phyloP scores from a whole-genome alignment of 1,140 invertebrate genomes.

The Olivierus martensii region DNA sequence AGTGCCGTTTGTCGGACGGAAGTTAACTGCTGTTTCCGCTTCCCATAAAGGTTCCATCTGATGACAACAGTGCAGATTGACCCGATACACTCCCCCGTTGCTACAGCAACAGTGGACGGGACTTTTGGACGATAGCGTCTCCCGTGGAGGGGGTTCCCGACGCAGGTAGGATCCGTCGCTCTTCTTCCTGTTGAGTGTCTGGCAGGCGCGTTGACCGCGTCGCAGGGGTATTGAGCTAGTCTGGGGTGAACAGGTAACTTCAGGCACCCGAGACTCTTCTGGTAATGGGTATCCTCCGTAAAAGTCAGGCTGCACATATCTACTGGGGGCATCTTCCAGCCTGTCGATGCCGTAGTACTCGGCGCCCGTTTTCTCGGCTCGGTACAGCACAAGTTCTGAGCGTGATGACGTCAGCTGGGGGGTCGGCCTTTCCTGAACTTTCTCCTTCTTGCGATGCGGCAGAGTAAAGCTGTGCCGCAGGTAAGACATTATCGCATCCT shows the following conservation, averaged over 20 bases:
- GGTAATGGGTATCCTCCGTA: conserved; percentile 14
- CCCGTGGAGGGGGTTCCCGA: not conserved
- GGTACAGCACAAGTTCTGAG: conserved; percentile 10
- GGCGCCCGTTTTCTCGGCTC: not conserved
- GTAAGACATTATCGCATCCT: conserved; percentile 14
- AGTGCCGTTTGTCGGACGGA: conserved; percentile 9
- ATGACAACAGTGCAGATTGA: conserved; percentile 14
- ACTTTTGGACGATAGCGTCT: not conserved
- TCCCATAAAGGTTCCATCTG: conserved; percentile 20
- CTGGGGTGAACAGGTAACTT: not conserved
- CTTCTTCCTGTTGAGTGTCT: too few relatives aligned
- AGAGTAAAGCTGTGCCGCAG: conserved; percentile 17
- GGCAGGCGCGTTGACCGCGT: too few relatives aligned
- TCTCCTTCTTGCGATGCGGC: conserved; percentile 10
- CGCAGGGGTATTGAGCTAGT: too few relatives aligned
- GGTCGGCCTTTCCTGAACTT: not conserved
- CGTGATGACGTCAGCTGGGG: conserved; percentile 2
- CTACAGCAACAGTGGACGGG: conserved; percentile 5
- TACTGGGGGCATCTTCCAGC: conserved; percentile 8
- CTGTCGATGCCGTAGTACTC: conserved; percentile 6
- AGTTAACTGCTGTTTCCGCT: not conserved
- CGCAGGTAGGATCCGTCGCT: not conserved
- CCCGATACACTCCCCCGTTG: conserved; percentile 1
- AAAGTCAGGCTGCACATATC: conserved; percentile 8
- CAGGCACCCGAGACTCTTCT: not conserved